Conservation (phyloP, 1,140 invertebrate genomes). For the Neodiprion virginianus region DNA sequence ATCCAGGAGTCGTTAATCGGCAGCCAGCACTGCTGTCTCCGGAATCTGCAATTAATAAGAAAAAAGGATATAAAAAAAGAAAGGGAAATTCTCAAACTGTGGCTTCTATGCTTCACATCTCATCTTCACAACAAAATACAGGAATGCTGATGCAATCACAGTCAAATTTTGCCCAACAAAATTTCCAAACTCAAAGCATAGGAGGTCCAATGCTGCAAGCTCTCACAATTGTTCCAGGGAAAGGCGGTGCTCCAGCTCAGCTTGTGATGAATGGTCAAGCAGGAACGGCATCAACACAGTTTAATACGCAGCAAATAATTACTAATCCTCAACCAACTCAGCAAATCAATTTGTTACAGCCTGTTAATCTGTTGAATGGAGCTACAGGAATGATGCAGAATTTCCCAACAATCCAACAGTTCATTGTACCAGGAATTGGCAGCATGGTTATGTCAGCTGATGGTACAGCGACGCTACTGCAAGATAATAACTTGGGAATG, state of each 20-base stretch:
- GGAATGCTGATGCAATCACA: conserved; percentile 58
- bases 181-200: conserved; percentile 54
- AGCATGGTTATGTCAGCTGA: conserved; percentile 79
- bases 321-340: conserved; percentile 74
- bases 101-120: conserved; percentile 77
- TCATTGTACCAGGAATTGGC: conserved; percentile 80
- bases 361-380: conserved; percentile 79
- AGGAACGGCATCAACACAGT: conserved; percentile 64
- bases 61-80: conserved; percentile 77
- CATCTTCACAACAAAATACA: conserved; percentile 68
- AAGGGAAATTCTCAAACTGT: conserved; percentile 75
- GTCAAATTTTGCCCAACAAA: conserved; percentile 59
- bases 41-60: conserved; percentile 65
- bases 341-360: conserved; percentile 80
- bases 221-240: conserved; percentile 77
- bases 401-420: conserved; percentile 81
- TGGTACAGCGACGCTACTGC: conserved; percentile 70
- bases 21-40: conserved; percentile 71
- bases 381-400: conserved; percentile 76
- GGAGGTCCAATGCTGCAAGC: conserved; percentile 75
- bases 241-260: conserved; percentile 72
- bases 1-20: conserved; percentile 62
- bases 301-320: conserved; percentile 73
- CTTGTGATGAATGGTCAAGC: conserved; percentile 76
- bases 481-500: conserved; percentile 73